A percentile compares a stretch with the other conserved stretches of the same genome.
Evolutionary conservation across 2,797 vertebrate species (phyloP).

Genomic region (Zenarchopterus dispar): DNA sequence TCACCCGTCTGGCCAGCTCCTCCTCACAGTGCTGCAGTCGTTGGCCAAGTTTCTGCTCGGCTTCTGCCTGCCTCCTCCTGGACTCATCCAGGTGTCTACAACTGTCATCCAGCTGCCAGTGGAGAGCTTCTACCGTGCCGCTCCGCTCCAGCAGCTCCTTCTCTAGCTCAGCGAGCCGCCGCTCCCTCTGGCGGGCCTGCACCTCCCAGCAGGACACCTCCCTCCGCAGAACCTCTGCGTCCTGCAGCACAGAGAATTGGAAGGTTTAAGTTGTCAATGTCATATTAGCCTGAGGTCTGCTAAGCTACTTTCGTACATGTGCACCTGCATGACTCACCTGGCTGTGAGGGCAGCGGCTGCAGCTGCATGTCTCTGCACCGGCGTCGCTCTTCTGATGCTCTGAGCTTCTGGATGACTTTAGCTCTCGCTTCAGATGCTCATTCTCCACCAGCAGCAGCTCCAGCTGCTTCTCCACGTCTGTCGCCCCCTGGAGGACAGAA

Average conservation of each 20-base stretch:
- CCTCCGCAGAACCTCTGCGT: conserved; percentile 75
- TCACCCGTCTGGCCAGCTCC: conserved; percentile 82
- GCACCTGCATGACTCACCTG: conserved; percentile 43
- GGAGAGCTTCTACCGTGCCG: conserved; percentile 80
- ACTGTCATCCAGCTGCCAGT: conserved; percentile 80
- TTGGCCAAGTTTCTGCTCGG: conserved; percentile 83
- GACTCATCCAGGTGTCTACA: conserved; percentile 84
- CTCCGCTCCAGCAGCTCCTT: conserved; percentile 88
- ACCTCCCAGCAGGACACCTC: conserved; percentile 82
- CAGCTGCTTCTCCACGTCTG: conserved; percentile 93
- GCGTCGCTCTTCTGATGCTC: conserved; percentile 74
- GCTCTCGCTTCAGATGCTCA: conserved; percentile 88
- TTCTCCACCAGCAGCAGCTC: conserved; percentile 92
- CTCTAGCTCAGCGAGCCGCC: conserved; percentile 83
- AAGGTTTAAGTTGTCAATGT: too few species aligned
- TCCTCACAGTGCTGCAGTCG: conserved; percentile 86
- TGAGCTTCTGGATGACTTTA: conserved; percentile 82
- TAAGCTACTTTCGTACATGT: background rate
- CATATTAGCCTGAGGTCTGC: too few species aligned
- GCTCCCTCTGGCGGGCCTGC: conserved; percentile 82
- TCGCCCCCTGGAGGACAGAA: conserved; percentile 84
- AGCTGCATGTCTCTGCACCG: conserved; percentile 63
- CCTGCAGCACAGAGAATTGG: conserved; percentile 22
- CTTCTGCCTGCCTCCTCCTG: conserved; percentile 79
- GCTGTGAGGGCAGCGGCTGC: conserved; percentile 78